These are phyloP conservation scores for Oceanodroma tethys DNA, from an alignment of 2,113 vertebrate species.

Conservation along the genomic window DNA sequence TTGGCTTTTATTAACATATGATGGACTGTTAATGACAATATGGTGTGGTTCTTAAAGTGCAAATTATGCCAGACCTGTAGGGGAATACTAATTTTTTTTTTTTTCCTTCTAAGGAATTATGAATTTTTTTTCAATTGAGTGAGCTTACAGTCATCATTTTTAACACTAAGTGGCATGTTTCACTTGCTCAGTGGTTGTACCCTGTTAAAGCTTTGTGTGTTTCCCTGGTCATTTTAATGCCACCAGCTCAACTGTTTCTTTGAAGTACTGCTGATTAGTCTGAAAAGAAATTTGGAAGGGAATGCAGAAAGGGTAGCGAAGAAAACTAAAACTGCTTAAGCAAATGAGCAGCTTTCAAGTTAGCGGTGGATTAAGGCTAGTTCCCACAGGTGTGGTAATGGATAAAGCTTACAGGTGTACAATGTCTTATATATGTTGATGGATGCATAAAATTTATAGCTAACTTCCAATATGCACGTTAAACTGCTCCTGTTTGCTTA, in stretches of 20 bases:
- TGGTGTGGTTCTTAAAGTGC: not conserved
- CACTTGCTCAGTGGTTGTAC: constrained; percentile 10
- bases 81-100: not conserved
- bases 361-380: not conserved
- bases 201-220: constrained; percentile 26
- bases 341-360: not conserved
- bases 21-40: not conserved
- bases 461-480: not conserved
- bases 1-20: not conserved
- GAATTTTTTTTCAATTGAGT: not conserved
- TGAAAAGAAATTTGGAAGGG: constrained; percentile 41
- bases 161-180: constrained; percentile 10
- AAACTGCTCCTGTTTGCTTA: not conserved
- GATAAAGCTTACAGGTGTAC: not conserved
- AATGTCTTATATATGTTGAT: not conserved
- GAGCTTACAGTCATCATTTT: constrained; percentile 19
- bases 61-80: not conserved
- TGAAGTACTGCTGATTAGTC: constrained; percentile 15
- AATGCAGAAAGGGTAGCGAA: not conserved
- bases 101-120: not conserved
- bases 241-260: constrained; percentile 39
- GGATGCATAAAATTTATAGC: not conserved
- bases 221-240: constrained; percentile 41
- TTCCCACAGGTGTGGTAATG: not conserved
- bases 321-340: not conserved